Evolutionary conservation across 2,113 vertebrate genomes (phyloP).

Genomic region (Alethe diademata): DNA sequence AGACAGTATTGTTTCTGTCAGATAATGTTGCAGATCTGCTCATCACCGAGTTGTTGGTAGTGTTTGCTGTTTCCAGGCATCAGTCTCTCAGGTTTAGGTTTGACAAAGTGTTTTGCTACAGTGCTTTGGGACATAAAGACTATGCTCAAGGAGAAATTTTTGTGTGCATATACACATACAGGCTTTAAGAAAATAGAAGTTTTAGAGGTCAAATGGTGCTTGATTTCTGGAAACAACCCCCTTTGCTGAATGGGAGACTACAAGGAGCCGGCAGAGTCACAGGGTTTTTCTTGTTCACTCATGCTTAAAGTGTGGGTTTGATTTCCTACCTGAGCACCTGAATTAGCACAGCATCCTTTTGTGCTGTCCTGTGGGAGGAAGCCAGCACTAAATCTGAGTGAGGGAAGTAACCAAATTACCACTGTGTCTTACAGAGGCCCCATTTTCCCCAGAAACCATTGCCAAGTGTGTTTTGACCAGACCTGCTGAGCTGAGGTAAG

Average conservation of each 20-base stretch:
- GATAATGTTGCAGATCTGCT: background rate
- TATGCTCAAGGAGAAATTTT: accelerated
- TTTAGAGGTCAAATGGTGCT: background rate
- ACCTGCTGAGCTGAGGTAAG: conserved; percentile 7
- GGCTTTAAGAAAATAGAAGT: background rate
- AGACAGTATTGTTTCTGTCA: background rate
- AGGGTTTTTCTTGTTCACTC: background rate
- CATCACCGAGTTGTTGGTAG: accelerated
- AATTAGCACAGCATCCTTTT: background rate
- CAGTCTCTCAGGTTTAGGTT: background rate
- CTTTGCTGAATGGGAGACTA: background rate
- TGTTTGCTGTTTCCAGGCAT: background rate
- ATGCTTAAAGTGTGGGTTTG: background rate
- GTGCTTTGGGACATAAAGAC: background rate
- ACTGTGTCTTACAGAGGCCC: background rate
- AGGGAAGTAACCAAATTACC: background rate
- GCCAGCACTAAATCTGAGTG: background rate
- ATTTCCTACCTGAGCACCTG: background rate
- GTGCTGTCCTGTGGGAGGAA: background rate
- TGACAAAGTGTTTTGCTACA: background rate
- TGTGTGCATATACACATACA: accelerated
- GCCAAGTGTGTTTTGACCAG: background rate
- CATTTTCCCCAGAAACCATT: background rate
- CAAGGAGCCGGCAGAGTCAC: accelerated
- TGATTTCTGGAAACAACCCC: background rate